A percentile compares a stretch with the other conserved stretches of the same genome.
Evolutionary conservation across 2,113 vertebrate genomes (phyloP).

Genomic region (Spea bombifrons): DNA sequence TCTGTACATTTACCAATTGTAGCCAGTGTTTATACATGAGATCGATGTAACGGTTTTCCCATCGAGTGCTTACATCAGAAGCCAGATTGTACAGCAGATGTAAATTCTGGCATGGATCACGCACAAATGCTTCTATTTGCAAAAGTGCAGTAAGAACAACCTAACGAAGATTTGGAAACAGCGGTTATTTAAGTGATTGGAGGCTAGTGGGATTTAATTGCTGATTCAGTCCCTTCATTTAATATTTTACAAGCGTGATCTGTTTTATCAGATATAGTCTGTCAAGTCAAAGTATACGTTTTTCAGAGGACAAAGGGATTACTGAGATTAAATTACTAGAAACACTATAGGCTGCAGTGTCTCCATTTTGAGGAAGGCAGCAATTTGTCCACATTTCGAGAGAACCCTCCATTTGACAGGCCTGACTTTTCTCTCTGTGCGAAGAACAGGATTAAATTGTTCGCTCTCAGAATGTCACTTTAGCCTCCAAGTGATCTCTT

Average conservation of each 20-base stretch:
- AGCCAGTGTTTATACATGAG: too few species aligned
- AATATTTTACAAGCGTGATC: too few species aligned
- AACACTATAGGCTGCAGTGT: not conserved
- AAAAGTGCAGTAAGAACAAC: slow-evolving; percentile 5
- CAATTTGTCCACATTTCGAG: not conserved
- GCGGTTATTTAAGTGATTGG: too few species aligned
- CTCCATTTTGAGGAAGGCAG: not conserved
- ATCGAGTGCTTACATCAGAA: slow-evolving; percentile 17
- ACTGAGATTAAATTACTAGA: too few species aligned
- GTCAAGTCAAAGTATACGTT: too few species aligned
- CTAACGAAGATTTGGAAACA: not conserved
- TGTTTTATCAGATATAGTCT: too few species aligned
- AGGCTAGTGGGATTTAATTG: too few species aligned
- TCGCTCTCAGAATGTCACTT: slow-evolving; percentile 20
- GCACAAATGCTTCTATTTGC: slow-evolving; percentile 27
- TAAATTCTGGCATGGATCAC: slow-evolving; percentile 30
- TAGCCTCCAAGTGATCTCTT: slow-evolving; percentile 24
- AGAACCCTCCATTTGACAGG: slow-evolving; percentile 23
- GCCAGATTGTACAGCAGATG: slow-evolving; percentile 41
- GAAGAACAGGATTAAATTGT: slow-evolving; percentile 30
- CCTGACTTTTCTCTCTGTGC: slow-evolving; percentile 19
- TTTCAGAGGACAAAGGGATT: too few species aligned
- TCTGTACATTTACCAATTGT: too few species aligned
- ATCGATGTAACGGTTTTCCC: not conserved
- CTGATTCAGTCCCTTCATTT: too few species aligned